Base-by-base conservation (phyloP, 2,797 vertebrate species). In the Ibycter americanus region DNA sequence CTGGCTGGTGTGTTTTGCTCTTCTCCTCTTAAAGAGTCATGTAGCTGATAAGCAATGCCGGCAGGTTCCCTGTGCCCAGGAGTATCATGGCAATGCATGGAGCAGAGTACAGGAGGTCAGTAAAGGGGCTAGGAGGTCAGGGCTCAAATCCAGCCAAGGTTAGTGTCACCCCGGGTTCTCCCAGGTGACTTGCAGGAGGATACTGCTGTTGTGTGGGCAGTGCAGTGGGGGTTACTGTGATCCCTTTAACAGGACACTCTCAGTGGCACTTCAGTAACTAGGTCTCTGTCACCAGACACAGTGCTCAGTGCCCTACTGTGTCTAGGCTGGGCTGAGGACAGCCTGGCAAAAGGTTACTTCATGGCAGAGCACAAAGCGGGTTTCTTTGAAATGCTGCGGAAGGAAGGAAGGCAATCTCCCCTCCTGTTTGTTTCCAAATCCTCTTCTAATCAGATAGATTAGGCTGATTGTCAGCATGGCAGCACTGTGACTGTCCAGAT, bases 391-490 rank as follows among this genome's bases (percentile, higher is more conserved):
- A 73, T 55, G 42, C 49, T 68, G 26, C 0, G 2, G 61, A 92
- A 94, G 36, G 40, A 55, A 76, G 46, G 52, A 83, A 87, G 72
- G 42, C 86, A 86, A 70, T 84, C 34, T 61, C 18, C 32, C 42
- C 11, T 89, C 32, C 42, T 52, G 29, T 27, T 83, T 77, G 42
- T 71, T 44, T 52, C 61, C 19, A 89, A 93, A 89, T 95, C 70
- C 73, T 82, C 22, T 81, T 72, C 42, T 94, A 72, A 68, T 89
- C 62, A 27, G 62, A 32, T 18, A 27, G 62, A 86, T 95, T 83
- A 94, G 40, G 26, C 49, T 78, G 44, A 70, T 71, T 84, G 55
- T 76, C 66, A 82, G 25, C n/a, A 13, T 63, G 79, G 46, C 49
- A 78, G 83, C 0, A 3, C 25, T 89, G 49, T 84, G 44, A 56